Percentiles rank a stretch among this genome's conserved stretches.
phyloP scores from a whole-genome alignment of 2,113 vertebrate genomes.

The Myotis yumanensis region DNA sequence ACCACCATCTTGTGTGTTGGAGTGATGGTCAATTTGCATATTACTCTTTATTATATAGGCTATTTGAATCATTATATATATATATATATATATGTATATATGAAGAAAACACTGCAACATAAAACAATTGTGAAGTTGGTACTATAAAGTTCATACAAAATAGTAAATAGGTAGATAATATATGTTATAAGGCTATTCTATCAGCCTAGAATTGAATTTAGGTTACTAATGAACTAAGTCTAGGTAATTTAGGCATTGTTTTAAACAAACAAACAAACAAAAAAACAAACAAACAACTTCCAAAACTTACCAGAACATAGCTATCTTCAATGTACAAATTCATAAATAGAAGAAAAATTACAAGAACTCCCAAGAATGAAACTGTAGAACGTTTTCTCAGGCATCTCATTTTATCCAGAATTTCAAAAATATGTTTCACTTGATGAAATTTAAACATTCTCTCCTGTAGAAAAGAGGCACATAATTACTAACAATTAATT shows the following conservation, averaged over 20 bases:
- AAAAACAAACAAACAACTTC: background rate
- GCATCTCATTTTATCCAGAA: conserved; percentile 98
- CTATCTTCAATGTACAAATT: conserved; percentile 98
- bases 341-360: conserved; percentile 95
- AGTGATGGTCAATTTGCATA: too few relatives aligned
- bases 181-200: background rate
- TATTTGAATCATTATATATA: background rate
- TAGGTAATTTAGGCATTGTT: background rate
- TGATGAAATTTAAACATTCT: conserved; percentile 77
- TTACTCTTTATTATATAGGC: too few relatives aligned
- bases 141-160: background rate
- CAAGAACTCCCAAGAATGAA: conserved; percentile 95
- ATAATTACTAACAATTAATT: conserved; percentile 63
- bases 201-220: background rate
- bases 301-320: conserved; percentile 93
- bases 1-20: too few relatives aligned
- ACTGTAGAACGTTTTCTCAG: conserved; percentile 95
- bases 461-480: conserved; percentile 74
- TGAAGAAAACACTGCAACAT: background rate
- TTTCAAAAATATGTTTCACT: conserved; percentile 89
- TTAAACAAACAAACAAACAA: background rate
- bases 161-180: background rate
- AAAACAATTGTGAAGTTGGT: background rate
- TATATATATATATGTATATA: background rate
- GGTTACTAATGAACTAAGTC: background rate